Evolutionary conservation across 2,113 vertebrate species (phyloP), one percentile per base, ranked within the genome.

Genomic region (Pygoscelis adeliae): DNA sequence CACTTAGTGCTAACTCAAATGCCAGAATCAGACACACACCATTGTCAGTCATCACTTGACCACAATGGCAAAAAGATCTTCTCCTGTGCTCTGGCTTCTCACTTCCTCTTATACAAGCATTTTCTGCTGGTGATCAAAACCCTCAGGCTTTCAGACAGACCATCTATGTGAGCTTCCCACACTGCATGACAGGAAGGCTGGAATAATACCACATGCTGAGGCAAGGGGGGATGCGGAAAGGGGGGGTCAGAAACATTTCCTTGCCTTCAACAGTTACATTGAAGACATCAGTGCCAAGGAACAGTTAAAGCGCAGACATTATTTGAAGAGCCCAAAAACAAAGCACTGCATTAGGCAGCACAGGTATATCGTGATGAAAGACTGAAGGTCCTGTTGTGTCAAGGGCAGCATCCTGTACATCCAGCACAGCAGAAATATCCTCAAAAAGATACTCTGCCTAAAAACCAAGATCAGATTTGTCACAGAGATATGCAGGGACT

Each of bases 241-340:
- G 1, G 6, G 3, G 3, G 4, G 4, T 44, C 46, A 66, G 15
- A 81, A 89, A 59, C 17, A 63, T 47, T 23, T 71, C 26, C 61
- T 40, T 71, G 13, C 27, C 38, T 85, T 83, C 38, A 69, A 9
- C 32, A 55, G 65, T 44, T 59, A 49, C 16, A 63, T 0, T 40
- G 47, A 78, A 87, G 32, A 55, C n/a, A 38, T 32, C 29, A 63
- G 26, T 36, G 15, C 20, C 56, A 90, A 85, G 27, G 32, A 76
- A 71, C 12, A 11, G 2, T 16, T 83, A 36, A 79, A 79, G 70
- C 0, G 0, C 53, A 70, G 5, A 7, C 8, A 16, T 30, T 40
- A 49, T 36, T 36, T 46, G 55, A 97, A 66, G 27, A 87, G 25
- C 10, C 17, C 36, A 50, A 95, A 83, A 61, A 69, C 47, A 86